Base-by-base conservation (phyloP, 2,888 invertebrate species). In the Drosophila mimica region DNA sequence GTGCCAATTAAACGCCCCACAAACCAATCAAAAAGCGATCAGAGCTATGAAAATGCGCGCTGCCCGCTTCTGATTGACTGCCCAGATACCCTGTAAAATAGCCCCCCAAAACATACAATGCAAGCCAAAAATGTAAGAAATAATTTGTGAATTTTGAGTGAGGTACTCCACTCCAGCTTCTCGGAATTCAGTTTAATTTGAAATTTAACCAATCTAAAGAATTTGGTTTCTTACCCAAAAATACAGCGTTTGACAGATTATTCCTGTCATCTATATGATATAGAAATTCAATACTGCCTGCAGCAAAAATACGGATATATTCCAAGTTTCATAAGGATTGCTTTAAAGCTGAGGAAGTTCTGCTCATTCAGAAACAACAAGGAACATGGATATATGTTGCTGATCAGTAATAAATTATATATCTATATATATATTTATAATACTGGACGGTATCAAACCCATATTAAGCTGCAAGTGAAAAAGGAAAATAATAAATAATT, bases 1-100 rank as follows among this genome's bases (percentile, higher is more conserved):
- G 82, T 72, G 74, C 70, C 73, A 88, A 80, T 77, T 81, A 84
- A 89, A 81, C 68, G 77, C 30, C 38, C 65, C 81, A 69, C 77
- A 72, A 65, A 81, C 81, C 71, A 78, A 78, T 78, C 81, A 71
- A 65, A 76, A 40, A 56, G 36, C 48, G 67, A 61, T 70, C 71
- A 36, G 54, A 56, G 33, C 46, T 49, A 52, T 17, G 51, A 67
- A 70, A 28, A 36, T n/a, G n/a, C 5, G 3, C 15, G 3, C 6
- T 15, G 33, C 15, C 9, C 20, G 7, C 0, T 0, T 33, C 17
- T 6, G 36, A 34, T 0, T 34, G 33, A 36, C 36, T 38, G 13
- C 13, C 38, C 13, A 38, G n/a, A 64, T 71, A 62, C 53, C 38
- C 72, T 66, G 38, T 56, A 48, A 33, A 20, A 17, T 17, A 5